Evolutionary conservation across 1,140 invertebrate genomes (phyloP), one percentile per base, ranked within the genome.

Genomic region (Cecropterus lyciades): DNA sequence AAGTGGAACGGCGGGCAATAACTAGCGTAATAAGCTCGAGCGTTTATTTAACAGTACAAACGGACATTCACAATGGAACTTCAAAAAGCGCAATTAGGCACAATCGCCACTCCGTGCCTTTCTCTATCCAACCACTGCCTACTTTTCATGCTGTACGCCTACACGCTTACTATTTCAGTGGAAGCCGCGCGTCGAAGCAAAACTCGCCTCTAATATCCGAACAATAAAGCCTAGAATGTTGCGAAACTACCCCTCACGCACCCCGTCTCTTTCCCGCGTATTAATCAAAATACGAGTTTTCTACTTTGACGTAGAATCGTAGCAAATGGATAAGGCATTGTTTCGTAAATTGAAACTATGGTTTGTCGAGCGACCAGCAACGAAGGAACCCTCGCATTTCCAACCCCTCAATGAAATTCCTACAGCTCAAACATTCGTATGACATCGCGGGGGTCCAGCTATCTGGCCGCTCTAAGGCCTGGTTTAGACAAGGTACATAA

Each of bases 311-410:
- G 85, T 90, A 77, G 85, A 89, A 87, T 89, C 81, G 84, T 82
- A 86, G 87, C 83, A 87, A 91, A 89, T 91, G 89, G 89, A 91
- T 91, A 91, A 90, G 89, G 87, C 81, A 91, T 91, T 91, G 89
- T 91, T 89, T 87, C 77, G 80, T 84, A 91, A 91, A 91, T 91
- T 91, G 87, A 89, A 91, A 90, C 86, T 89, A 89, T 86, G 83
- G 85, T 83, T 89, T 83, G 77, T 79, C 67, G 77, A 70, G 70
- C 76, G 70, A 57, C 86, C 81, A 73, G 57, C 66, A 52, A 79
- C 69, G 52, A 53, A 14, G 67, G 88, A 83, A 43, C 87, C 64
- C 72, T 83, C 66, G 65, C 73, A 71, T 66, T 67, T 30, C 49
- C n/a, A 49, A 65, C 65, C 56, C 67, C 67, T 59, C 59, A 43